Evolutionary conservation across 2,797 vertebrate species (phyloP).

Genomic region (Argyrosomus regius): DNA sequence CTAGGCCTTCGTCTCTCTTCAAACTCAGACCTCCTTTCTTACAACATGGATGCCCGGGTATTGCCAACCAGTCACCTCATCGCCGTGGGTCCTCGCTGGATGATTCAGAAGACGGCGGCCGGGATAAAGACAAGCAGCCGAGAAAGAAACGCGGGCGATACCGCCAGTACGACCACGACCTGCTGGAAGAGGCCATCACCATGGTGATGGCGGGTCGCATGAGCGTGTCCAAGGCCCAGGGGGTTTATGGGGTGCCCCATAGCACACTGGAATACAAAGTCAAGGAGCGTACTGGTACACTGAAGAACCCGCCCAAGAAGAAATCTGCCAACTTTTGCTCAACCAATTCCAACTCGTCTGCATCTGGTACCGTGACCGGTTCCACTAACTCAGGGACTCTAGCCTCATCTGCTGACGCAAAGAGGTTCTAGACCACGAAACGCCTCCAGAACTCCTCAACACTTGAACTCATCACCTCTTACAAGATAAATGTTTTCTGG

Average conservation of each 20-base stretch:
- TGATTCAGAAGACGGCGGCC: constrained; percentile 91
- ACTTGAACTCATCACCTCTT: constrained; percentile 89
- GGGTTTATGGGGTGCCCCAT: constrained; percentile 98
- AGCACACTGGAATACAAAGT: constrained; percentile 99
- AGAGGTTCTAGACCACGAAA: constrained; percentile 89
- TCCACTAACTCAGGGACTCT: constrained; percentile 97
- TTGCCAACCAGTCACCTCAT: constrained; percentile 74
- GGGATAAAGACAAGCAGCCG: constrained; percentile 98
- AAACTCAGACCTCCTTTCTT: constrained; percentile 78
- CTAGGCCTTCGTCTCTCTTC: constrained; percentile 72
- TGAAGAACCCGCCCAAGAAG: constrained; percentile 99
- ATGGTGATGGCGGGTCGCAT: constrained; percentile 99
- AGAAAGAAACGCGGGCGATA: constrained; percentile 98
- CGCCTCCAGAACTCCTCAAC: constrained; percentile 83
- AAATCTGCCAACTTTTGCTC: constrained; percentile 88
- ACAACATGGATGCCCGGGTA: constrained; percentile 64
- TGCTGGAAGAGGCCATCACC: constrained; percentile 97
- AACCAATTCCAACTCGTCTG: constrained; percentile 67
- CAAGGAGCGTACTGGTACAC: constrained; percentile 97
- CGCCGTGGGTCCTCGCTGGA: constrained; percentile 86
- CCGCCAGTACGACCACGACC: constrained; percentile 97
- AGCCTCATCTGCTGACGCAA: constrained; percentile 86
- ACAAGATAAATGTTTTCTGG: constrained; percentile 91
- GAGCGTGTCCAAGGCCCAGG: constrained; percentile 99
- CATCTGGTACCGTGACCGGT: constrained; percentile 76